Base-by-base conservation (phyloP, 2,888 invertebrate genomes). In the Germaria angustata region DNA sequence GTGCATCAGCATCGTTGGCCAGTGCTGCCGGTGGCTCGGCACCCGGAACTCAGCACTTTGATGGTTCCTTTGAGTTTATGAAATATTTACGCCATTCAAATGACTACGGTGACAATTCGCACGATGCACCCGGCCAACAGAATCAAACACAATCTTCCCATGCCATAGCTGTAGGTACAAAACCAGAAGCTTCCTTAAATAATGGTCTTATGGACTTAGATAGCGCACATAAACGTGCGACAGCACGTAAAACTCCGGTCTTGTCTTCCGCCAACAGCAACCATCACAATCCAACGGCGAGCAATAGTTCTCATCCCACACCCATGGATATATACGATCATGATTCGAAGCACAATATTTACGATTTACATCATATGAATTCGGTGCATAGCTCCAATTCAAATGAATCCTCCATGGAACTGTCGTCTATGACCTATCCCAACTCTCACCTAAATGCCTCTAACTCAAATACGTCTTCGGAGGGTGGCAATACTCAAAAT, bases 21-120 rank as follows among this genome's bases (percentile, higher is more conserved):
- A 32, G 15, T 34, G 55, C 53, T 9, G n/a, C 41, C 11, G 61
- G 53, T 55, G 44, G 22, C 53, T 0, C 76, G 6, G 22, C 75
- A 13, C 68, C 85, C 68, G 84, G 84, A 49, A 59, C 68, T 11
- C 90, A 89, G 66, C 90, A 90, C 68, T 90, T 90, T 68, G 90
- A 90, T 85, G 90, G 91, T 84, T 90, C 91, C 81, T 91, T 91
- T 85, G 90, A 91, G 86, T 90, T 90, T 84, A 87, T 90, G 68
- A 90, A 90, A 87, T 90, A 90, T 88, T 88, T 90, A 80, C 89
- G 91, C 13, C 90, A 91, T 84, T 88, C 90, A 15, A 88, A 89
- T 46, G 90, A 90, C 71, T 91, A 88, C 76, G 88, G 82, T 53
- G 86, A 86, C 44, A 85, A 85, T 71, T 66, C 80, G 5, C 81